phyloP scores from a whole-genome alignment of 1,140 invertebrate species.

The Hylaeus volcanicus region DNA sequence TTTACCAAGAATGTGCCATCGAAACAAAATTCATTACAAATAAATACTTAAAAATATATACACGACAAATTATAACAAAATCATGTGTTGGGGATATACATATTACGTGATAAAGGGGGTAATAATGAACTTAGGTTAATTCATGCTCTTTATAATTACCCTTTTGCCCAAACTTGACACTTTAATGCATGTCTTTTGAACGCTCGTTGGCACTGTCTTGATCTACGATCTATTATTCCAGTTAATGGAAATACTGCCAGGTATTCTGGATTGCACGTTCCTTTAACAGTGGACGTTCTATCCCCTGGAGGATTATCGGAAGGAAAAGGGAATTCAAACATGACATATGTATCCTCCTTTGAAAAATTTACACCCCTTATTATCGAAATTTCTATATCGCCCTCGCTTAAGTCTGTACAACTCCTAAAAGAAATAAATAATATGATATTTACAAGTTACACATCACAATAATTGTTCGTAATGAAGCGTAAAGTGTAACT shows the following conservation, averaged over 20 bases:
- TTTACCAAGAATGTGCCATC: background rate
- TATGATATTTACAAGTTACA: constrained; percentile 12
- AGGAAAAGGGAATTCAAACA: constrained; percentile 95
- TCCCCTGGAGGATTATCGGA: constrained; percentile 90
- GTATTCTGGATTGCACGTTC: constrained; percentile 95
- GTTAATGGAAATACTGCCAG: constrained; percentile 85
- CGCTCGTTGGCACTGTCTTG: constrained; percentile 89
- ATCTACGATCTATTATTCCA: constrained; percentile 89
- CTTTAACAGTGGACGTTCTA: constrained; percentile 89
- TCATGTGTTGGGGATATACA: background rate
- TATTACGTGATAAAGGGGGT: constrained; percentile 9
- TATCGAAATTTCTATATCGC: constrained; percentile 93
- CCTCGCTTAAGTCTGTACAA: constrained; percentile 95
- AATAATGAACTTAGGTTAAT: constrained; percentile 11
- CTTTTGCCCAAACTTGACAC: constrained; percentile 94
- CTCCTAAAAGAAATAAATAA: constrained; percentile 80
- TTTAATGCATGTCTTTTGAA: constrained; percentile 95
- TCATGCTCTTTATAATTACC: constrained; percentile 82
- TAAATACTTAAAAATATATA: constrained; percentile 14
- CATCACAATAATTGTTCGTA: background rate
- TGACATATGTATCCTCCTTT: constrained; percentile 96
- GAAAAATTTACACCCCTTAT: constrained; percentile 94
- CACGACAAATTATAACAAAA: constrained; percentile 11
- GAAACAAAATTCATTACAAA: background rate
- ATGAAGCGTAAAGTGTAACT: constrained; percentile 66